These are phyloP conservation scores for Hirtodrosophila duncani DNA, from an alignment of 2,888 invertebrate genomes.

Conservation along the genomic window DNA sequence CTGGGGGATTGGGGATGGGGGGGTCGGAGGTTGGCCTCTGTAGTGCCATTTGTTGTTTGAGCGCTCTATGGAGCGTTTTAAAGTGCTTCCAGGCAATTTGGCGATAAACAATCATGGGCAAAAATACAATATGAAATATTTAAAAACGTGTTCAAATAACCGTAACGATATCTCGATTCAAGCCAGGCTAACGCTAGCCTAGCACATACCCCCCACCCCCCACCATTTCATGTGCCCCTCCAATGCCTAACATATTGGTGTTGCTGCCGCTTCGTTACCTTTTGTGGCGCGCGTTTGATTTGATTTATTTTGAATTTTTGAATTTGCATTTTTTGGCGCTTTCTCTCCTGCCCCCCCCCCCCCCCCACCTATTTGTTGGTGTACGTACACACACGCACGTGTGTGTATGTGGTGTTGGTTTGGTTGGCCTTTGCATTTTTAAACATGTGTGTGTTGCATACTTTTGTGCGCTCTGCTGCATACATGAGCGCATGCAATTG, in stretches of 20 bases:
- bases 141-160: constrained; percentile 60
- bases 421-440: constrained; percentile 55
- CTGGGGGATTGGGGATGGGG: constrained; percentile 15
- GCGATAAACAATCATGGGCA: constrained; percentile 71
- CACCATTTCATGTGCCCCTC: not conserved
- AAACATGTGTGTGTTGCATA: constrained; percentile 66
- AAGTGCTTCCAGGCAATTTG: constrained; percentile 77
- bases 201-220: not conserved
- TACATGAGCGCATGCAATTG: constrained; percentile 34
- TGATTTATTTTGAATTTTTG: constrained; percentile 66
- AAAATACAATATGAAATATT: constrained; percentile 71
- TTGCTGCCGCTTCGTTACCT: constrained; percentile 76
- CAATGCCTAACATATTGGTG: constrained; percentile 41
- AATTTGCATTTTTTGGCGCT: constrained; percentile 62
- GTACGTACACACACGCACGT: not conserved
- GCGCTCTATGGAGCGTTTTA: constrained; percentile 71
- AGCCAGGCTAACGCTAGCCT: too few species aligned
- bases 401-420: constrained; percentile 11
- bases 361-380: not conserved
- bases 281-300: constrained; percentile 67
- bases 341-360: not conserved
- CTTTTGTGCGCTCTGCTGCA: constrained; percentile 52
- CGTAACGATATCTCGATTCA: too few species aligned
- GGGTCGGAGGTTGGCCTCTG: constrained; percentile 1
- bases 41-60: constrained; percentile 30